phyloP scores from a whole-genome alignment of 1,140 invertebrate species.

The Trialeurodes vaporariorum region DNA sequence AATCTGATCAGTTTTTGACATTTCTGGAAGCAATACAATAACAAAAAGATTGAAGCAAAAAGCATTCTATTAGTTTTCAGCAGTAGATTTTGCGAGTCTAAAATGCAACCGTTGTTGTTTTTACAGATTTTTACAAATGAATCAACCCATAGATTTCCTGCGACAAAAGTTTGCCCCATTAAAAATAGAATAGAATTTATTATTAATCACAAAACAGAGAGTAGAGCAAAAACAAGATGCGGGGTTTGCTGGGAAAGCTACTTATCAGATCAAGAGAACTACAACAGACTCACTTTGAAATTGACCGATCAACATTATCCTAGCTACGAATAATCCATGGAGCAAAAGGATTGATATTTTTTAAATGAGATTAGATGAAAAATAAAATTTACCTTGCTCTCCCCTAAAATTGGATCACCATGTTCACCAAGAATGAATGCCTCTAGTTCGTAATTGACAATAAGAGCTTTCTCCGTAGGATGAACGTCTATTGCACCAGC shows the following conservation, averaged over 20 bases:
- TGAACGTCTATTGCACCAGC: slow-evolving; percentile 79
- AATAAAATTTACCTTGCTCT: slow-evolving; percentile 54
- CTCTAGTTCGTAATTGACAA: slow-evolving; percentile 81
- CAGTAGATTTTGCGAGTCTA: too few species aligned
- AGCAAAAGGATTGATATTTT: neutral
- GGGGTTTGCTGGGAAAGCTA: too few species aligned
- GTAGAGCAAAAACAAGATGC: too few species aligned
- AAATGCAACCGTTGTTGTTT: too few species aligned
- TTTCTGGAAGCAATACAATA: slow-evolving; percentile 38
- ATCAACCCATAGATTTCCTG: too few species aligned
- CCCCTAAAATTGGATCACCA: slow-evolving; percentile 71
- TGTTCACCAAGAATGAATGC: slow-evolving; percentile 71
- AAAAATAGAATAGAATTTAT: too few species aligned
- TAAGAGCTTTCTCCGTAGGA: slow-evolving; percentile 77
- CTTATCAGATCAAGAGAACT: too few species aligned
- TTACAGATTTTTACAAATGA: too few species aligned
- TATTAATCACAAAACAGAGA: too few species aligned
- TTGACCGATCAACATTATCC: neutral
- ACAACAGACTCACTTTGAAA: slow-evolving; percentile 4
- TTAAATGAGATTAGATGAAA: slow-evolving; percentile 1
- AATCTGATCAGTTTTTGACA: slow-evolving; percentile 75
- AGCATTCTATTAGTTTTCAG: too few species aligned
- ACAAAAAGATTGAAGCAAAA: slow-evolving; percentile 20
- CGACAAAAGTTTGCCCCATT: too few species aligned
- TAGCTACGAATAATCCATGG: neutral